phyloP scores from a whole-genome alignment of 2,113 vertebrate genomes.

The Halichoerus grypus region DNA sequence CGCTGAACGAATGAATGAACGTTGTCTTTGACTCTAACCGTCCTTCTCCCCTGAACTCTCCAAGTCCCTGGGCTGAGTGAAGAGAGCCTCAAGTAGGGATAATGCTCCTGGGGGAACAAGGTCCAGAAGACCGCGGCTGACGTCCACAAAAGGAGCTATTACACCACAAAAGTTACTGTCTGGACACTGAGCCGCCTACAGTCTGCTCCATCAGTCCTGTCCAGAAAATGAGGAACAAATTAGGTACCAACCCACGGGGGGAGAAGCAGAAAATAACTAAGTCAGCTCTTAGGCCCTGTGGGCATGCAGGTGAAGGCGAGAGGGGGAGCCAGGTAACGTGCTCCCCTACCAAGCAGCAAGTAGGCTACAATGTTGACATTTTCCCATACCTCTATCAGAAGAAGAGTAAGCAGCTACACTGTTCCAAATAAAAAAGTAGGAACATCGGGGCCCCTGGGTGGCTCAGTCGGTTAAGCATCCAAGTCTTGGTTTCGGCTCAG shows the following conservation, averaged over 20 bases:
- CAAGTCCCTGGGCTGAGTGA: not conserved
- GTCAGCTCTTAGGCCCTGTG: not conserved
- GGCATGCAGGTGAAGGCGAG: not conserved
- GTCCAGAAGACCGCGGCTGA: not conserved
- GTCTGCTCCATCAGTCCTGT: not conserved
- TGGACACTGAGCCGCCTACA: too few species aligned
- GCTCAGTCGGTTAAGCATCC: not conserved
- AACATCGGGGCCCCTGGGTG: not conserved
- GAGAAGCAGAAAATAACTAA: not conserved
- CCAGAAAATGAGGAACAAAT: not conserved
- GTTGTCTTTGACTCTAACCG: rapidly evolving
- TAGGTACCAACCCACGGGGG: not conserved
- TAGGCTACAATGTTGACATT: rapidly evolving
- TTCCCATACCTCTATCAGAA: not conserved
- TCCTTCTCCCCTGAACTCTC: not conserved
- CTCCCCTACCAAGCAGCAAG: not conserved
- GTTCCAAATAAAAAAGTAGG: not conserved
- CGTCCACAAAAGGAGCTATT: not conserved
- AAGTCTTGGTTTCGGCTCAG: not conserved
- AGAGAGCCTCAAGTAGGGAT: not conserved
- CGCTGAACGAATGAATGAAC: rapidly evolving
- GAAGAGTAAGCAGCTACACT: not conserved
- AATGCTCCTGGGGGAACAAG: not conserved
- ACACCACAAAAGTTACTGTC: not conserved
- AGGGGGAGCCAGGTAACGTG: rapidly evolving